Evolutionary conservation across 2,113 vertebrate genomes (phyloP).

Genomic region (Shinisaurus crocodilurus): DNA sequence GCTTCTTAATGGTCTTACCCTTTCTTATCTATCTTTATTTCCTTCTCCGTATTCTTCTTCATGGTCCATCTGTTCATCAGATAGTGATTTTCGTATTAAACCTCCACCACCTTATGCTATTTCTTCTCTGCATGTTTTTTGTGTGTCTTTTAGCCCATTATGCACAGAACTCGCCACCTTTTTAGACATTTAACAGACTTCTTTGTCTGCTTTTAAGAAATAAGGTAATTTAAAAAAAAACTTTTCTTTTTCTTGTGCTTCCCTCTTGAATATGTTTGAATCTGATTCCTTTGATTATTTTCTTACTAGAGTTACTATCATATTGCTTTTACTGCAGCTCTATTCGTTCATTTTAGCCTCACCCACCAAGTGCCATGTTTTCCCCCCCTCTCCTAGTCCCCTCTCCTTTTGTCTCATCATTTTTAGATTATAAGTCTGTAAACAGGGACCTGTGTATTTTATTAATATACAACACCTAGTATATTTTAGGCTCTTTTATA

Average conservation of each 20-base stretch:
- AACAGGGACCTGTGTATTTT: too few species aligned
- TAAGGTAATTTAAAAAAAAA: too few species aligned
- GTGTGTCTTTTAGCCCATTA: not conserved
- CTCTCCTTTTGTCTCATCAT: too few species aligned
- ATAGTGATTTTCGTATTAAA: not conserved
- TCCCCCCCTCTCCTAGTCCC: too few species aligned
- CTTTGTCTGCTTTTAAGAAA: too few species aligned
- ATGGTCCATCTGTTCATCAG: not conserved
- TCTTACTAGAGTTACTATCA: too few species aligned
- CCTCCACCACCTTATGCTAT: not conserved
- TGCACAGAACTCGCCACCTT: not conserved
- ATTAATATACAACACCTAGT: too few species aligned
- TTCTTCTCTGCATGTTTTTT: not conserved
- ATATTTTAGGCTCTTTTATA: too few species aligned
- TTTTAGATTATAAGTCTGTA: too few species aligned
- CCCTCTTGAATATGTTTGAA: not conserved
- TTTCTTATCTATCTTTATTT: not conserved
- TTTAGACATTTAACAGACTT: not conserved
- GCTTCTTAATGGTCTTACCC: not conserved
- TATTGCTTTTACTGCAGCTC: too few species aligned
- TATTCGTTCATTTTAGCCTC: too few species aligned
- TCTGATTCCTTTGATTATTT: not conserved
- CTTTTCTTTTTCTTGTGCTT: not conserved
- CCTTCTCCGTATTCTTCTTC: not conserved
- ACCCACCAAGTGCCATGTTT: too few species aligned